Base-by-base conservation (phyloP, 2,113 vertebrate genomes). In the Neolamprologus falcicula region DNA sequence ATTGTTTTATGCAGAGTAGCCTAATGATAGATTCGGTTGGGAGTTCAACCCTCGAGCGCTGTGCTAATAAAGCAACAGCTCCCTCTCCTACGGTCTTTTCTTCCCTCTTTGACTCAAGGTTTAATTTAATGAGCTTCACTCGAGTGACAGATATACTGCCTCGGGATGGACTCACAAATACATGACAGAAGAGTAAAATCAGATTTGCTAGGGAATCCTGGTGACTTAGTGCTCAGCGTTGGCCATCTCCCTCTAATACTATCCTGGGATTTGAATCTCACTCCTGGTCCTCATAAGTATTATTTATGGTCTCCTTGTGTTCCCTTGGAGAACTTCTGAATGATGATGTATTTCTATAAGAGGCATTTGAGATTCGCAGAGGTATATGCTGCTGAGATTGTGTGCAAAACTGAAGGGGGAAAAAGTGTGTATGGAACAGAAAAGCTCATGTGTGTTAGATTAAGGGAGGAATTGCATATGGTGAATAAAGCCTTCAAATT, bases 71-170 rank as follows among this genome's bases (percentile, higher is more conserved):
- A 80, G 87, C 79, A 79, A 53, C 37, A 31, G 50, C 78, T 54
- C 57, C 50, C 24, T 89, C 24, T 89, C 68, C n/a, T n/a, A 73
- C 13, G 40, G 83, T 83, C 59, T 54, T 61, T 52, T 53, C 79
- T 71, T 84, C 68, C 52, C 33, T 59, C 53, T 85, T 52, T 31
- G 83, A 80, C 59, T 57, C 28, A 24, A 55, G 68, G 71, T 83
- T 85, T 86, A 76, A 91, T 89, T 87, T 83, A 89, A 87, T 89
- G 80, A 80, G 80, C 59, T 85, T 87, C 82, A 59, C 61, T 40
- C 42, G 10, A 31, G 42, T 83, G 85, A 85, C 85, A 78, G 82
- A 87, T 73, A 89, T 42, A 84, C 61, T 31, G 87, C 84, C 82
- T n/a, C 8, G 7, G 73, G 80, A 76, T 19, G 47, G 80, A 83